Percentiles rank a stretch among this genome's conserved stretches.
phyloP scores from a whole-genome alignment of 2,888 invertebrate species.

The Hyles lineata region DNA sequence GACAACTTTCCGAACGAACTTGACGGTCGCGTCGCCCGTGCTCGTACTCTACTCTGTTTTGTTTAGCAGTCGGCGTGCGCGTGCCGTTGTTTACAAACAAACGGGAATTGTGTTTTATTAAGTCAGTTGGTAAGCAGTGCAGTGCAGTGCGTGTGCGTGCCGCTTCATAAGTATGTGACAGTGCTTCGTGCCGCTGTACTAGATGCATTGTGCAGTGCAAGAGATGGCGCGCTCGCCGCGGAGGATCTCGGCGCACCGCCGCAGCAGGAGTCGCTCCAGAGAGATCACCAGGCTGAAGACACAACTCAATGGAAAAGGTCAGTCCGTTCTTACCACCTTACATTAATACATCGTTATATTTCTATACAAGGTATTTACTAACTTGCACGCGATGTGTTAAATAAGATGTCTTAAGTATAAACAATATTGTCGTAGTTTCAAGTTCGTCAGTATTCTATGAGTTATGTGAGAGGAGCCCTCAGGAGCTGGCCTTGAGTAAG shows the following conservation, averaged over 20 bases:
- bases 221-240: constrained; percentile 78
- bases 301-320: constrained; percentile 77
- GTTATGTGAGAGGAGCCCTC: too few species aligned
- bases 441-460: too few species aligned
- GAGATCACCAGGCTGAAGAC: constrained; percentile 70
- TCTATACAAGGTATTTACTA: too few species aligned
- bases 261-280: constrained; percentile 69
- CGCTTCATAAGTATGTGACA: constrained; percentile 36
- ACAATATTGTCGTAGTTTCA: too few species aligned
- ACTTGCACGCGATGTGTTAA: too few species aligned
- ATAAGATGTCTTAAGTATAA: too few species aligned
- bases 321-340: not conserved
- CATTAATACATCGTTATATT: too few species aligned
- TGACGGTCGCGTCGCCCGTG: not conserved
- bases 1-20: constrained; percentile 36
- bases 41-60: constrained; percentile 9
- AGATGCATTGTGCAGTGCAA: constrained; percentile 30
- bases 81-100: constrained; percentile 45
- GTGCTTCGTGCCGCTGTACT: constrained; percentile 40
- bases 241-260: constrained; percentile 66
- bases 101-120: constrained; percentile 23
- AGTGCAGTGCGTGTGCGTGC: constrained; percentile 27
- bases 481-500: too few species aligned
- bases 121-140: constrained; percentile 21
- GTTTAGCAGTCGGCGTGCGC: not conserved